These are phyloP conservation scores for Opisthograptis luteolata DNA, from an alignment of 2,888 invertebrate species.

Conservation along the genomic window DNA sequence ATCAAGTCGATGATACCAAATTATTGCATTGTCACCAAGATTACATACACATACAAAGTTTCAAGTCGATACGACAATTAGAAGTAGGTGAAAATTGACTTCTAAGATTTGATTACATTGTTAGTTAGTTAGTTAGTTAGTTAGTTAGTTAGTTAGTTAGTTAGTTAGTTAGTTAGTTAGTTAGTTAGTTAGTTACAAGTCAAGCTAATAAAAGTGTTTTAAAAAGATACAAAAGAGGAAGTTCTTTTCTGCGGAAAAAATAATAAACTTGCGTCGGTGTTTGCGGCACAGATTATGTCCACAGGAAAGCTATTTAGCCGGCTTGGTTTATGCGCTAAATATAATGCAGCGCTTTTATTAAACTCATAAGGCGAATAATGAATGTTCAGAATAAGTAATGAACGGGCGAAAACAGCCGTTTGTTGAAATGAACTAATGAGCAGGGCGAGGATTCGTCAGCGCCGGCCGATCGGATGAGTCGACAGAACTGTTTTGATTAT, in stretches of 20 bases:
- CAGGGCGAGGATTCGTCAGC: slow-evolving; percentile 2
- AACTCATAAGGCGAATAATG: slow-evolving; percentile 15
- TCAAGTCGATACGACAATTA: too few species aligned
- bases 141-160: too few species aligned
- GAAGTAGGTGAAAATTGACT: too few species aligned
- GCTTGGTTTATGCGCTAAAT: slow-evolving; percentile 7
- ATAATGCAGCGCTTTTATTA: slow-evolving; percentile 15
- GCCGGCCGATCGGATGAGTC: not conserved
- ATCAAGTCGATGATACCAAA: too few species aligned
- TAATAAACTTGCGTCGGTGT: slow-evolving; percentile 8
- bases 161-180: too few species aligned
- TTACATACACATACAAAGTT: too few species aligned
- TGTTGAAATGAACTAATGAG: slow-evolving; percentile 13
- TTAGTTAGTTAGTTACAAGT: too few species aligned
- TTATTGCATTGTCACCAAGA: too few species aligned
- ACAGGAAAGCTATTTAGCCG: slow-evolving; percentile 4
- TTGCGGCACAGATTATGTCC: slow-evolving; percentile 7
- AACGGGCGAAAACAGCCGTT: slow-evolving; percentile 6
- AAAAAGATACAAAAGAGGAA: slow-evolving; percentile 11
- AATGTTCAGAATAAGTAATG: slow-evolving; percentile 10
- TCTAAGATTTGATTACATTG: too few species aligned
- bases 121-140: too few species aligned
- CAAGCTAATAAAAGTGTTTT: too few species aligned
- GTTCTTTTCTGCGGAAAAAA: slow-evolving; percentile 11
- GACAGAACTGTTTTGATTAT: not conserved